Evolutionary conservation across 2,888 invertebrate species (phyloP).

Genomic region (Neoaliturus tenellus): DNA sequence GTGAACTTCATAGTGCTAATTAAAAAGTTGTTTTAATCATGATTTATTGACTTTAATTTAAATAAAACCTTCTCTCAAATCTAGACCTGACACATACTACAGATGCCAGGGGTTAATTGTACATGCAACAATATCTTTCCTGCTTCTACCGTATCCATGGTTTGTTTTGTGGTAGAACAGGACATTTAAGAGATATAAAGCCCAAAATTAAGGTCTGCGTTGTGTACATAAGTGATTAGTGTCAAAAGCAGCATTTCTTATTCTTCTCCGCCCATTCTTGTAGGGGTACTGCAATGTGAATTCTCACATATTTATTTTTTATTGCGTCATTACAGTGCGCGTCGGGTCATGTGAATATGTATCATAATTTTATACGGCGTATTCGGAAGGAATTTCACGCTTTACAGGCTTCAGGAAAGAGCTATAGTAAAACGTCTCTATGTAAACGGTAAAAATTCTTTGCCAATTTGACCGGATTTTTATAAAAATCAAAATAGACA

Average conservation of each 20-base stretch:
- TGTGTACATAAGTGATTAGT: not conserved
- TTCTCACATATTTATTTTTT: not conserved
- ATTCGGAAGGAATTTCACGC: not conserved
- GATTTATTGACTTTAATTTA: no score
- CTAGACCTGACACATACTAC: no score
- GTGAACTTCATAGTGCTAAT: no score
- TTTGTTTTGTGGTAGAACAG: no score
- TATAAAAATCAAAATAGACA: no score
- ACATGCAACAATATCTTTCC: no score
- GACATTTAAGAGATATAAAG: not conserved
- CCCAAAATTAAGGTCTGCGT: not conserved
- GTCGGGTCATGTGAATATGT: not conserved
- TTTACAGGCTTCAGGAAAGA: not conserved
- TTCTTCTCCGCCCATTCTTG: not conserved
- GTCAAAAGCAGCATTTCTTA: not conserved
- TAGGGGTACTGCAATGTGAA: not conserved
- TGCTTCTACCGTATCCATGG: no score
- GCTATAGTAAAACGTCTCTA: not conserved
- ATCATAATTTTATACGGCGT: not conserved
- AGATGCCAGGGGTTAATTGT: no score
- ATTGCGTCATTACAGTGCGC: not conserved
- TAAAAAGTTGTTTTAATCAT: no score
- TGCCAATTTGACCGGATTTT: no score
- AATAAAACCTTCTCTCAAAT: no score
- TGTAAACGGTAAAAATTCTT: no score